Evolutionary conservation across 2,888 invertebrate species (phyloP), one percentile per base, ranked within the genome.

Genomic region (Polia nebulosa): DNA sequence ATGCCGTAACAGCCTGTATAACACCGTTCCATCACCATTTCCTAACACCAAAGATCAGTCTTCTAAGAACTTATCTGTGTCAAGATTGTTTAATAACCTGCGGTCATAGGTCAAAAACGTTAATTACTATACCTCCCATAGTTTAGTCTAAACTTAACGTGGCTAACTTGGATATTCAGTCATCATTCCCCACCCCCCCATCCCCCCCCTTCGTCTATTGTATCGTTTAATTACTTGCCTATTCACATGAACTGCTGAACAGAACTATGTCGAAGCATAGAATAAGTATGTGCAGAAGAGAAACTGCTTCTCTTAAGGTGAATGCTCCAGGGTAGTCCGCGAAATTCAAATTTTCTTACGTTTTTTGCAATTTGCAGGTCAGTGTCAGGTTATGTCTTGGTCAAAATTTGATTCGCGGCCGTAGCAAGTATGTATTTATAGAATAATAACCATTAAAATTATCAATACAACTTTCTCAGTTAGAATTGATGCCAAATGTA

Each of bases 201-300:
- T n/a, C n/a, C 39, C 49, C 44, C 51, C 47, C 55, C 58, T 39
- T 20, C 9, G 20, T 41, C 45, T 56, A 64, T 63, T 70, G 58
- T 66, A 56, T 47, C 53, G 60, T 57, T 62, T 64, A 67, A 79
- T 76, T 55, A 64, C 56, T 72, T 64, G 41, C 27, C 67, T 52
- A 53, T 78, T 73, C 59, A 47, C 44, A 62, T 63, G 45, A 25
- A 60, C 53, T 62, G 55, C 20, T 45, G 17, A 29, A 45, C 22
- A 63, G 32, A 60, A 53, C 56, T 70, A 57, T 66, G 62, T 32
- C 44, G 20, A 44, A 45, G 56, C 51, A 53, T 25, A 49, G 67
- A 72, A 3, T 39, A 68, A n/a, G 20, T 13, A 72, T 49, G 0
- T 13, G 9, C 13, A 47, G 72, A 71, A 8, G 22, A 5, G 64